A percentile compares a stretch with the other conserved stretches of the same genome.
phyloP scores from a whole-genome alignment of 2,797 vertebrate species.

The Acipenser transmontanus region DNA sequence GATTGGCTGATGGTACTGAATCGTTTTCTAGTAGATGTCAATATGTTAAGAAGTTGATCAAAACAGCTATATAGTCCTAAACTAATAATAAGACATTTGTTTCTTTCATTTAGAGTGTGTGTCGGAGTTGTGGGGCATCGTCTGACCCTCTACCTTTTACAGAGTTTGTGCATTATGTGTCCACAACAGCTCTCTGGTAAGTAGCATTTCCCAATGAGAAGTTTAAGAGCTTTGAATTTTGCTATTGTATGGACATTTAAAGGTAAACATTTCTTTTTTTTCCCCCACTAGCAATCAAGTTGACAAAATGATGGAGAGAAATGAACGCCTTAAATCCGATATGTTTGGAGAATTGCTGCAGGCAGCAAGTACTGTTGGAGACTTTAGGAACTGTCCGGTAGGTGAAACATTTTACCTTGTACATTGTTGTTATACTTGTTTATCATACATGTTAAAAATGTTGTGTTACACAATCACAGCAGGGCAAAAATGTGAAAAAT shows the following conservation, averaged over 20 bases:
- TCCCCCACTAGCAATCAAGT: conserved; percentile 56
- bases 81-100: background rate
- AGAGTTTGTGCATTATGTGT: conserved; percentile 93
- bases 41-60: no score
- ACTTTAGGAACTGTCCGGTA: conserved; percentile 91
- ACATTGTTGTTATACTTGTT: background rate
- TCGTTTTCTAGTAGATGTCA: no score
- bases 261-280: background rate
- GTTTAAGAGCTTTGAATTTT: conserved; percentile 1
- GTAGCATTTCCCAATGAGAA: conserved; percentile 23
- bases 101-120: conserved; percentile 72
- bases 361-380: conserved; percentile 83
- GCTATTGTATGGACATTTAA: background rate
- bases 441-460: no score
- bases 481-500: no score
- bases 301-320: conserved; percentile 65
- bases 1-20: no score
- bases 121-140: conserved; percentile 87
- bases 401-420: conserved; percentile 37
- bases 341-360: conserved; percentile 88
- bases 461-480: no score
- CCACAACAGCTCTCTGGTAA: conserved; percentile 93
- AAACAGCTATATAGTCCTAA: background rate
- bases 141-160: conserved; percentile 95
- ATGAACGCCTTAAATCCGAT: conserved; percentile 81